phyloP scores from a whole-genome alignment of 2,888 invertebrate genomes.

The Agonopterix arenella region DNA sequence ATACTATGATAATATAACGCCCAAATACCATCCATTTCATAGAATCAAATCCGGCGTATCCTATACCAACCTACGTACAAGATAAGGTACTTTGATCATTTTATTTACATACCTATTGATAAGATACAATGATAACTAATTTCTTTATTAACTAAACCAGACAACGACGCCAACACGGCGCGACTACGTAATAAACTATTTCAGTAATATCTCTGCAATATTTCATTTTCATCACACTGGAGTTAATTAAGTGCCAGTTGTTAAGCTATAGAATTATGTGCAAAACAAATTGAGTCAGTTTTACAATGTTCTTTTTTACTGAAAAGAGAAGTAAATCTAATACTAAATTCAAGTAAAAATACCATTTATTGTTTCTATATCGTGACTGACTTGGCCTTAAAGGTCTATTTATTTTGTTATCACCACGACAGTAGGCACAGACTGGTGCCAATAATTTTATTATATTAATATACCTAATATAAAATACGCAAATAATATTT shows the following conservation, averaged over 20 bases:
- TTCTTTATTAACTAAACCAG: background rate
- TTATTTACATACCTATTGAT: background rate
- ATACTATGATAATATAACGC: too few species aligned
- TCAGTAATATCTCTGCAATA: slow-evolving; percentile 32
- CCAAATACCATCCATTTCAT: too few species aligned
- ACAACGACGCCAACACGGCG: slow-evolving; percentile 34
- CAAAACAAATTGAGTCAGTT: background rate
- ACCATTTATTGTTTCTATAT: background rate
- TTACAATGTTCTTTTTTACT: too few species aligned
- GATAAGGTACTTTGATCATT: background rate
- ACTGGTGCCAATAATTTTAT: slow-evolving; percentile 16
- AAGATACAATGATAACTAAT: background rate
- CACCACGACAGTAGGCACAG: slow-evolving; percentile 33
- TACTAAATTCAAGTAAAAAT: too few species aligned
- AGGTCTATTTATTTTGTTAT: slow-evolving; percentile 22
- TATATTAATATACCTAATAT: background rate
- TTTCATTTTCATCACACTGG: background rate
- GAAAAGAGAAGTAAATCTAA: too few species aligned
- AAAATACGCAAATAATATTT: slow-evolving; percentile 31
- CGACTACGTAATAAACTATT: slow-evolving; percentile 40
- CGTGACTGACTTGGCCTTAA: background rate
- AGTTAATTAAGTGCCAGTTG: slow-evolving; percentile 7
- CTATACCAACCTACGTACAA: background rate
- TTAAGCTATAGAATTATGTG: slow-evolving; percentile 13
- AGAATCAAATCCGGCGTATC: too few species aligned